Conservation (phyloP, 1,140 invertebrate genomes). For the Linepithema humile region DNA sequence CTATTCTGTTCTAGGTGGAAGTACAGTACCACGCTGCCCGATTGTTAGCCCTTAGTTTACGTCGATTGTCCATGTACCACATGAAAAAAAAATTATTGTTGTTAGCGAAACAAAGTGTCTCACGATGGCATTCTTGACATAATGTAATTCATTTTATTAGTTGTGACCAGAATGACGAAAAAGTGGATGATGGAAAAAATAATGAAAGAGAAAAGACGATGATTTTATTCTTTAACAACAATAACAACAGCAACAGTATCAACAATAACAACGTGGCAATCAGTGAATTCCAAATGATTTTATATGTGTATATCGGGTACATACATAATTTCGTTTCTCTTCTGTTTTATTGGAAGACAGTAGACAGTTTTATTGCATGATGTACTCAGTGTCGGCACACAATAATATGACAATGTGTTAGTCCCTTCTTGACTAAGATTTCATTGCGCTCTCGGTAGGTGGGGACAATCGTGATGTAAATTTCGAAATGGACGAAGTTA, state of each 20-base stretch:
- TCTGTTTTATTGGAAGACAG: constrained; percentile 66
- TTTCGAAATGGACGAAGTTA: constrained; percentile 65
- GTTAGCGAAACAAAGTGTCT: constrained; percentile 78
- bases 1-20: constrained; percentile 79
- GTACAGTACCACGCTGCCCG: constrained; percentile 81
- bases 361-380: constrained; percentile 80
- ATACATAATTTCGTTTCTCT: constrained; percentile 76
- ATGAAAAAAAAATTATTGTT: constrained; percentile 82
- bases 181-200: constrained; percentile 60
- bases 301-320: constrained; percentile 80
- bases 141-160: constrained; percentile 77
- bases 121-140: constrained; percentile 78
- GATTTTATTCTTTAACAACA: constrained; percentile 61
- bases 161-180: constrained; percentile 57
- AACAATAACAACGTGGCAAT: constrained; percentile 64
- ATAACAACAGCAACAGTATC: constrained; percentile 17
- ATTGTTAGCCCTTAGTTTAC: constrained; percentile 84
- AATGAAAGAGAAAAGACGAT: constrained; percentile 63
- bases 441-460: constrained; percentile 78
- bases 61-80: constrained; percentile 82
- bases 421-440: constrained; percentile 81
- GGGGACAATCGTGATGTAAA: constrained; percentile 78
- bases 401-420: constrained; percentile 81
- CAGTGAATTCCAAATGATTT: constrained; percentile 79
- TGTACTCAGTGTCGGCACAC: constrained; percentile 83